Percentiles rank a stretch among this genome's conserved stretches.
These are phyloP conservation scores for Eurystomus gularis DNA, from an alignment of 2,113 vertebrate species.

Conservation along the genomic window DNA sequence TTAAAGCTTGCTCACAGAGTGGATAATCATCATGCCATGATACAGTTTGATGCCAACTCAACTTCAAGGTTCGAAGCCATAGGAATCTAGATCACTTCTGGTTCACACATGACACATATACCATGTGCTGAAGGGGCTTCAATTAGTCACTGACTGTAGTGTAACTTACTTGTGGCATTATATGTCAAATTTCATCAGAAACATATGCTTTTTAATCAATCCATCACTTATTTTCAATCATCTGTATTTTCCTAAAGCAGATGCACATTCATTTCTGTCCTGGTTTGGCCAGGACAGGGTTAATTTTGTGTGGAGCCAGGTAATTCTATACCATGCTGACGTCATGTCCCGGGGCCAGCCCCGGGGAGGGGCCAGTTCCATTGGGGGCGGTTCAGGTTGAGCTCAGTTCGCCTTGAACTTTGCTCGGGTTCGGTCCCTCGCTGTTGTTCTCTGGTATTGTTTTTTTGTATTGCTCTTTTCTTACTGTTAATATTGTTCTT, in stretches of 20 bases:
- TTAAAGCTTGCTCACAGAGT: neutral
- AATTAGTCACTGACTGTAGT: neutral
- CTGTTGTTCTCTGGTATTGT: too few relatives aligned
- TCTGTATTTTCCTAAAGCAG: conserved; percentile 41
- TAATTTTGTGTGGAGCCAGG: too few relatives aligned
- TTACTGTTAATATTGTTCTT: too few relatives aligned
- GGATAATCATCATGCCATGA: conserved; percentile 18
- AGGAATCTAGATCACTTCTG: conserved; percentile 50
- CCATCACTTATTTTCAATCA: conserved; percentile 49
- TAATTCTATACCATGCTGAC: too few relatives aligned
- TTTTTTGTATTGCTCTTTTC: too few relatives aligned
- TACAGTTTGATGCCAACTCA: conserved; percentile 31
- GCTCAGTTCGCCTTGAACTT: too few relatives aligned
- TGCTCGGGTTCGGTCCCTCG: too few relatives aligned
- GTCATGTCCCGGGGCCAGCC: too few relatives aligned
- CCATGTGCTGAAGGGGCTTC: conserved; percentile 28
- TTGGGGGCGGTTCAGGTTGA: too few relatives aligned
- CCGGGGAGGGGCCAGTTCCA: too few relatives aligned
- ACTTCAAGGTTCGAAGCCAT: conserved; percentile 39
- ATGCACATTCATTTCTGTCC: conserved; percentile 29
- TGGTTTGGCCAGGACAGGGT: too few relatives aligned
- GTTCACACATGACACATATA: conserved; percentile 43
- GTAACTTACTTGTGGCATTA: conserved; percentile 29
- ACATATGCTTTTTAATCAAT: conserved; percentile 48
- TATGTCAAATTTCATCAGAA: conserved; percentile 35